Base-by-base conservation (phyloP, 2,888 invertebrate species). In the Keiferia lycopersicella region DNA sequence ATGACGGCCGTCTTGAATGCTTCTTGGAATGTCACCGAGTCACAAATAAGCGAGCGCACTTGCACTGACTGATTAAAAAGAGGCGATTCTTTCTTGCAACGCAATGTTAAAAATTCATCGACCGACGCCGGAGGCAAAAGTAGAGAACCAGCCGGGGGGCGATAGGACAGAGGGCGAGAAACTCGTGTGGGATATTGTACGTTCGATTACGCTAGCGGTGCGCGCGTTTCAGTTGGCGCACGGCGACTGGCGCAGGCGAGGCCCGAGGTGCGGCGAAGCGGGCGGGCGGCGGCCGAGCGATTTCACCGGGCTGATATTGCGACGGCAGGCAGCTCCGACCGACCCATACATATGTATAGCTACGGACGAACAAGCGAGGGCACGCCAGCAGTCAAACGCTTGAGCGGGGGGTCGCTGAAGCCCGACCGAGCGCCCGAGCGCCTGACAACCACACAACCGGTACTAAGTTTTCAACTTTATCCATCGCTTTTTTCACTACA, bases 201-300 rank as follows among this genome's bases (percentile, higher is more conserved):
- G 84, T 86, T 87, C 87, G 88, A 87, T 87, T 84, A 88, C 86
- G 84, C 85, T 86, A 88, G 84, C 86, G 83, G 91, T 90, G 91
- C 90, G 91, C 89, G 88, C 91, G 90, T 89, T 91, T 88, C 91
- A 87, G 91, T 90, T 89, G 90, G 90, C 90, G 91, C 90, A 90
- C 87, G 84, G 87, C 88, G 90, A 91, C 90, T 90, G 89, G 91
- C 89, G 89, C 91, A 88, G 88, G 87, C 88, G 80, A 87, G 90
- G 89, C 86, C 85, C 81, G 88, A 83, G 88, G 87, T 83, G 88
- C 82, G 88, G 78, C 84, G 87, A 81, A 79, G 88, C 88, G 88
- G 88, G 89, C 88, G 89, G 88, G 56, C 87, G 88, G 89, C 88
- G 89, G 88, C 34, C 87, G 87, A 86, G 88, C 88, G 91, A 90